phyloP scores from a whole-genome alignment of 2,888 invertebrate genomes.

The Tipula unca region DNA sequence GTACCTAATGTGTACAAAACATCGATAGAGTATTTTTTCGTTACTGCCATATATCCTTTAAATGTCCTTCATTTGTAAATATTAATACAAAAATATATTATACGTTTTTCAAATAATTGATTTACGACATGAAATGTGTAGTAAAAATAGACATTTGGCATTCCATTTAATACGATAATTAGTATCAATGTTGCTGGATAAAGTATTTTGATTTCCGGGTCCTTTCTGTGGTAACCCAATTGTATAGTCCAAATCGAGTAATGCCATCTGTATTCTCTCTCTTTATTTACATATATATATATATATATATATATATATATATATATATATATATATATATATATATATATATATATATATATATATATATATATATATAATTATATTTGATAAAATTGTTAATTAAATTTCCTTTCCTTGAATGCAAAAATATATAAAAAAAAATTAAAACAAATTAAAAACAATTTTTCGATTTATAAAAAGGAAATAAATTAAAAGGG shows the following conservation, averaged over 20 bases:
- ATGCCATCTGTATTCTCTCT: too few species aligned
- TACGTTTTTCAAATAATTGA: background rate
- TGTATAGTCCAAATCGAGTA: background rate
- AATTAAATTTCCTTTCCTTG: background rate
- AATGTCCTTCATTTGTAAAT: background rate
- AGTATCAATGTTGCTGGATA: background rate
- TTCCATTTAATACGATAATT: background rate
- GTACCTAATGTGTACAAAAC: background rate
- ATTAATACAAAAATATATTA: background rate
- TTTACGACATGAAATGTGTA: background rate
- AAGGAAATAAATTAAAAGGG: background rate
- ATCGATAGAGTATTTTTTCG: background rate
- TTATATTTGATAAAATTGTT: background rate
- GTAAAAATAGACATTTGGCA: background rate
- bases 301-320: slow-evolving; percentile 20
- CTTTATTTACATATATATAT: background rate
- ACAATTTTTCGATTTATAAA: background rate
- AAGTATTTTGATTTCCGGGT: background rate
- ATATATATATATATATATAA: slow-evolving; percentile 21
- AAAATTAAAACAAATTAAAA: background rate
- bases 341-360: slow-evolving; percentile 1
- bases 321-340: slow-evolving; percentile 23
- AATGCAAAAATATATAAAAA: background rate
- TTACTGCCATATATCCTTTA: background rate
- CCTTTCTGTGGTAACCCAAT: background rate